Conservation (phyloP, 1,140 invertebrate species). For the Parapsyche elsis region DNA sequence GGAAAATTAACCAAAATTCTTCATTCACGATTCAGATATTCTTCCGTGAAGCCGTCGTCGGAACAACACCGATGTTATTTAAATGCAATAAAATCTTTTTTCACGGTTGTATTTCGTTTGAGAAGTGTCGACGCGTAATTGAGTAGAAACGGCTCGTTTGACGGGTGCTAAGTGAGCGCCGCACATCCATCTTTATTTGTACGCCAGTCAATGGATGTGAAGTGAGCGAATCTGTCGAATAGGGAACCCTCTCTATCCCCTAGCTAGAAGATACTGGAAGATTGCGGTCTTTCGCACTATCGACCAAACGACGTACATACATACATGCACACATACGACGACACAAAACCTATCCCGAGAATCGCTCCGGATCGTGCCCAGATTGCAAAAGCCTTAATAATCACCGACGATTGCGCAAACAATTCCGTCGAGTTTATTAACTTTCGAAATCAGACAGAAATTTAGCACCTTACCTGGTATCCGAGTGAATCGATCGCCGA, state of each 20-base stretch:
- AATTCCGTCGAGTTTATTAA: neutral
- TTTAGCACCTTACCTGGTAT: neutral
- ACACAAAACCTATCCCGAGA: neutral
- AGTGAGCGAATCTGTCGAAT: conserved; percentile 21
- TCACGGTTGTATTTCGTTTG: neutral
- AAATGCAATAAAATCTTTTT: neutral
- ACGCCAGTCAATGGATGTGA: neutral
- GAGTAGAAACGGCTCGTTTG: neutral
- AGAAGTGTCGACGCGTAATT: neutral
- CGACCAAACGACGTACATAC: conserved; percentile 9
- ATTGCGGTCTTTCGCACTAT: conserved; percentile 41
- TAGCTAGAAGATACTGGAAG: conserved; percentile 14
- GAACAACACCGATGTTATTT: too few relatives aligned
- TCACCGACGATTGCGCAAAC: conserved; percentile 13
- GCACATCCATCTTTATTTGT: conserved; percentile 46
- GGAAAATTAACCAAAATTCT: neutral
- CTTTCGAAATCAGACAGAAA: neutral
- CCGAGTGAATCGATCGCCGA: too few relatives aligned
- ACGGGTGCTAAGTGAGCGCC: neutral
- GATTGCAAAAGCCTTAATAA: conserved; percentile 20
- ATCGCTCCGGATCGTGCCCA: conserved; percentile 20
- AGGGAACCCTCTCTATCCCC: neutral
- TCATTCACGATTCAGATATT: too few relatives aligned
- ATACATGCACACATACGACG: neutral
- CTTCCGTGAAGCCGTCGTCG: too few relatives aligned